These are phyloP conservation scores for Myrmecobius fasciatus DNA, from an alignment of 2,113 vertebrate species.

Conservation along the genomic window DNA sequence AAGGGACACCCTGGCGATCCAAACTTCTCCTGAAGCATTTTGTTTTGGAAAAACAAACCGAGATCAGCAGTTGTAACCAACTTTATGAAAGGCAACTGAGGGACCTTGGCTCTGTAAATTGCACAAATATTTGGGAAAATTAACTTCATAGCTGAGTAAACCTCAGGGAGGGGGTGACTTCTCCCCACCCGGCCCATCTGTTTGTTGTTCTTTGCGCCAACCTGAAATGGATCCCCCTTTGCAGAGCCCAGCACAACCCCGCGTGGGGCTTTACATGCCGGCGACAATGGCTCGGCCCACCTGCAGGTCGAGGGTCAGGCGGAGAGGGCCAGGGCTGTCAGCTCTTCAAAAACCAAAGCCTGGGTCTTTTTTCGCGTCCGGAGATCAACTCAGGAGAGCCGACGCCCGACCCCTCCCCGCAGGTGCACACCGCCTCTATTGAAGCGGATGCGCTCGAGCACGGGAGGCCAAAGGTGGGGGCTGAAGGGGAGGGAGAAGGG, in stretches of 20 bases:
- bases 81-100: slow-evolving; percentile 9
- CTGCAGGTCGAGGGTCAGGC: slow-evolving; percentile 91
- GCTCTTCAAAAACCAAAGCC: slow-evolving; percentile 80
- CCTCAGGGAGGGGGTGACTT: slow-evolving; percentile 68
- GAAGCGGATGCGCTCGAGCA: slow-evolving; percentile 78
- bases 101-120: not conserved
- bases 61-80: slow-evolving; percentile 22
- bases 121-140: slow-evolving; percentile 67
- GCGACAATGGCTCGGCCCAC: slow-evolving; percentile 92
- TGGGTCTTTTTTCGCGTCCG: slow-evolving; percentile 77
- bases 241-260: slow-evolving; percentile 84
- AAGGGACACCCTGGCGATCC: not conserved
- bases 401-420: slow-evolving; percentile 82
- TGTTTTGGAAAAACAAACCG: slow-evolving; percentile 19
- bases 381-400: slow-evolving; percentile 82
- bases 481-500: slow-evolving; percentile 58
- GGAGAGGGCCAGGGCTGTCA: slow-evolving; percentile 84
- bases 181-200: slow-evolving; percentile 74
- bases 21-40: slow-evolving; percentile 20
- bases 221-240: slow-evolving; percentile 88
- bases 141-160: slow-evolving; percentile 61
- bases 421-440: slow-evolving; percentile 89
- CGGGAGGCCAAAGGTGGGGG: not conserved
- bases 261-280: slow-evolving; percentile 85
- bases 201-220: slow-evolving; percentile 84